Conservation (phyloP, 2,113 vertebrate species). For the Xenus cinereus region DNA sequence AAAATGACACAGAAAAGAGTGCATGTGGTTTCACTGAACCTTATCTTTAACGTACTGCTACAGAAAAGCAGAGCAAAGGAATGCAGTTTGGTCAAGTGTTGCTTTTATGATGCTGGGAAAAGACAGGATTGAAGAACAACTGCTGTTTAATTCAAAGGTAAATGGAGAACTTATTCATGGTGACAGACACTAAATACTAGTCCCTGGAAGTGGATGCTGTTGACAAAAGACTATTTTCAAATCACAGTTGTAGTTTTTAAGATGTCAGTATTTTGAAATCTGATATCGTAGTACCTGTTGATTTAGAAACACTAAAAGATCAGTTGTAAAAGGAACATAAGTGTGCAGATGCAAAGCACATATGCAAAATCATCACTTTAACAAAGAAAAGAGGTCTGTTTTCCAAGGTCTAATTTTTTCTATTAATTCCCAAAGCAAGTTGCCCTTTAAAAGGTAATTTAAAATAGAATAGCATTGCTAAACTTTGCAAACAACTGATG, state of each 20-base stretch:
- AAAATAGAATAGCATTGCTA: not conserved
- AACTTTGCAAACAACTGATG: not conserved
- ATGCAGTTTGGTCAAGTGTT: not conserved
- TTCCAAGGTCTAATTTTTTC: not conserved
- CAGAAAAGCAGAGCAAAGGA: not conserved
- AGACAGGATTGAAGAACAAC: not conserved
- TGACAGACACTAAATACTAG: not conserved
- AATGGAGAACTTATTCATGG: not conserved
- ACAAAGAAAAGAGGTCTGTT: not conserved
- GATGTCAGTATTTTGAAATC: not conserved
- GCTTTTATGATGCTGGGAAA: not conserved
- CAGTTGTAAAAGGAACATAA: not conserved
- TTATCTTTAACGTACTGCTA: not conserved
- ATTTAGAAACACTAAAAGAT: not conserved
- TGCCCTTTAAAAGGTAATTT: not conserved
- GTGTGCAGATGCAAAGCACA: not conserved
- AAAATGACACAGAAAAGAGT: not conserved
- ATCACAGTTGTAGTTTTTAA: not conserved
- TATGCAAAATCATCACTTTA: not conserved
- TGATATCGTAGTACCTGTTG: not conserved
- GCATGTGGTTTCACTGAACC: not conserved
- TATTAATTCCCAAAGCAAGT: not conserved
- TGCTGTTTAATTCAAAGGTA: not conserved
- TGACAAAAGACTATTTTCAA: not conserved
- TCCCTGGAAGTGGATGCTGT: not conserved